Percentiles rank a stretch among this genome's conserved stretches.
phyloP scores from a whole-genome alignment of 2,888 invertebrate species.

The Drosophila ustulata region DNA sequence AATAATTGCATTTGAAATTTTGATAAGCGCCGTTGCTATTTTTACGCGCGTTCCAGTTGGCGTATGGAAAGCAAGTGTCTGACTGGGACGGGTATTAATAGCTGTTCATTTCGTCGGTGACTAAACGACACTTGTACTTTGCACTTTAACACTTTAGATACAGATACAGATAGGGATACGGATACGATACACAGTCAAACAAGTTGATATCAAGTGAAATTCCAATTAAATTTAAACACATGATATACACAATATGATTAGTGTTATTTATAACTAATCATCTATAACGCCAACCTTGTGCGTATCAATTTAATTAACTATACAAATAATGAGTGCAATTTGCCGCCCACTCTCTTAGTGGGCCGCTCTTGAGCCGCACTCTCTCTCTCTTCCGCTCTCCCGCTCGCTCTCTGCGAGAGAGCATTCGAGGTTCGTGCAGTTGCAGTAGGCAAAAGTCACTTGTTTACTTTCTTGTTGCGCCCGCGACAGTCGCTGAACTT shows the following conservation, averaged over 20 bases:
- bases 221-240: slow-evolving; percentile 7
- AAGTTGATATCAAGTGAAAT: slow-evolving; percentile 6
- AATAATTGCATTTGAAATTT: slow-evolving; percentile 16
- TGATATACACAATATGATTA: background rate
- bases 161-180: background rate
- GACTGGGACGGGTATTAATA: background rate
- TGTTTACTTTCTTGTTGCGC: slow-evolving; percentile 58
- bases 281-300: background rate
- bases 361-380: background rate
- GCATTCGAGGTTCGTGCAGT: slow-evolving; percentile 37
- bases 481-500: slow-evolving; percentile 45
- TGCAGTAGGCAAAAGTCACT: slow-evolving; percentile 23
- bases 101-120: background rate
- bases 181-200: background rate
- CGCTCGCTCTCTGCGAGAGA: slow-evolving; percentile 9
- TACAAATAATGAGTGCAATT: background rate
- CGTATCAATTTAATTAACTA: background rate
- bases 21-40: slow-evolving; percentile 28
- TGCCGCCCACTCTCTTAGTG: background rate
- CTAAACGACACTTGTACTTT: slow-evolving; percentile 10
- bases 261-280: background rate
- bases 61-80: background rate
- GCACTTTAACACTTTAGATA: slow-evolving; percentile 1
- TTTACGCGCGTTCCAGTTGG: background rate
- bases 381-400: too few species aligned